Evolutionary conservation across 2,113 vertebrate genomes (phyloP).

Genomic region (Sciurus niger): DNA sequence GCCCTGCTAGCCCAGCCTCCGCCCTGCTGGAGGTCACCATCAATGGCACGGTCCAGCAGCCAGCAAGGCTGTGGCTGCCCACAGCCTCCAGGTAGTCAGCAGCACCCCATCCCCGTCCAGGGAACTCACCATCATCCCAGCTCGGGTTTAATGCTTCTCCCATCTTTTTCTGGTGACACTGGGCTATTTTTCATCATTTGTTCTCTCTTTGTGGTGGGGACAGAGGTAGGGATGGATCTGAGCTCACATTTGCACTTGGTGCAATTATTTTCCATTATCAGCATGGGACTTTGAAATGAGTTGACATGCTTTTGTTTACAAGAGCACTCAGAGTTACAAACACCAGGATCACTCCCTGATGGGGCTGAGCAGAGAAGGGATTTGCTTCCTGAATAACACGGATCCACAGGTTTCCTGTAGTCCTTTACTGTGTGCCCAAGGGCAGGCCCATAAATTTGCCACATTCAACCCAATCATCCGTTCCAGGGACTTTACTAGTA

Average conservation of each 20-base stretch:
- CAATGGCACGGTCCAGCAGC: too few relatives aligned
- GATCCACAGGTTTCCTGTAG: neutral
- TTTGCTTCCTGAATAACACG: neutral
- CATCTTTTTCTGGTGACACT: neutral
- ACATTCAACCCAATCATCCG: neutral
- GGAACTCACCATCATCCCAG: neutral
- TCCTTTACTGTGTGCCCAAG: fast-evolving
- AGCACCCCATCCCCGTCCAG: fast-evolving
- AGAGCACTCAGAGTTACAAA: neutral
- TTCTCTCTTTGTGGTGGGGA: neutral
- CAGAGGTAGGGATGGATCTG: neutral
- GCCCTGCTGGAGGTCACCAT: neutral
- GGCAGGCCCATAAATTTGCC: too few relatives aligned
- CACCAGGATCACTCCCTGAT: neutral
- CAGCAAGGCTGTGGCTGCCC: neutral
- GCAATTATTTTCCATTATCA: neutral
- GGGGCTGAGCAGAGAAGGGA: neutral
- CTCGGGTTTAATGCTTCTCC: neutral
- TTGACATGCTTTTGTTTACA: neutral
- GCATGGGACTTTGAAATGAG: neutral
- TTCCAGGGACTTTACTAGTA: fast-evolving
- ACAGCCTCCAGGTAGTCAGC: neutral
- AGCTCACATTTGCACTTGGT: neutral
- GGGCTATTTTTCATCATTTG: neutral
- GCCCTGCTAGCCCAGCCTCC: too few relatives aligned